Conservation (phyloP, 2,797 vertebrate genomes). For the Muscicapa striata region DNA sequence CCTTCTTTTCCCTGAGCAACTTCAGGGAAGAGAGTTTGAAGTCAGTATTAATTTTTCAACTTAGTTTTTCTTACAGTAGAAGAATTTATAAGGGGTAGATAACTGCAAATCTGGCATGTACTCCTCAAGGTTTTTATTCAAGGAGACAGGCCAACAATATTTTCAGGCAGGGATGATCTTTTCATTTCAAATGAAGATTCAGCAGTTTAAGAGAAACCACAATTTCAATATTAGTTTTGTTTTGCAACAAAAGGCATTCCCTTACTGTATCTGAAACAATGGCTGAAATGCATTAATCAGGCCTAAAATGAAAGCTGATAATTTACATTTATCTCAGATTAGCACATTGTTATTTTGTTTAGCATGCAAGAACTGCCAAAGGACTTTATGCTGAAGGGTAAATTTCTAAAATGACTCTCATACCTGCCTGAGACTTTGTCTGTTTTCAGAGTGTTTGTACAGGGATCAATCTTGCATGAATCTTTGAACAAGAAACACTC, state of each 20-base stretch:
- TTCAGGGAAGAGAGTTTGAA: background rate
- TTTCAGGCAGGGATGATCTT: conserved; percentile 23
- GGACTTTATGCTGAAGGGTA: conserved; percentile 68
- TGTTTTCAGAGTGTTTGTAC: conserved; percentile 75
- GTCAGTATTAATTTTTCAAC: background rate
- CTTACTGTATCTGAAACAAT: conserved; percentile 30
- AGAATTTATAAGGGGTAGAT: background rate
- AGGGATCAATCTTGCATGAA: conserved; percentile 61
- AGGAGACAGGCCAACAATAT: background rate
- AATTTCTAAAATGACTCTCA: conserved; percentile 78
- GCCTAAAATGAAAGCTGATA: conserved; percentile 78
- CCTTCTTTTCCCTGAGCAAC: background rate
- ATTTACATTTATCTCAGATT: conserved; percentile 82
- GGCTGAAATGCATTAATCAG: conserved; percentile 69
- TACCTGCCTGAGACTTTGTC: conserved; percentile 71
- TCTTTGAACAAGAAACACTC: conserved; percentile 76
- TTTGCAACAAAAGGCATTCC: conserved; percentile 60
- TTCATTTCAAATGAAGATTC: conserved; percentile 43
- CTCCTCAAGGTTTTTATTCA: conserved; percentile 11
- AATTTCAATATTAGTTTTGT: conserved; percentile 56
- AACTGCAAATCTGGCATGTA: background rate
- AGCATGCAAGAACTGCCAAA: conserved; percentile 39
- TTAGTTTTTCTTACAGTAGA: background rate
- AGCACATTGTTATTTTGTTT: conserved; percentile 75
- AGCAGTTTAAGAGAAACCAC: background rate